A percentile compares a stretch with the other conserved stretches of the same genome.
Conservation (phyloP, 1,140 invertebrate species). For the Antheraea pernyi region DNA sequence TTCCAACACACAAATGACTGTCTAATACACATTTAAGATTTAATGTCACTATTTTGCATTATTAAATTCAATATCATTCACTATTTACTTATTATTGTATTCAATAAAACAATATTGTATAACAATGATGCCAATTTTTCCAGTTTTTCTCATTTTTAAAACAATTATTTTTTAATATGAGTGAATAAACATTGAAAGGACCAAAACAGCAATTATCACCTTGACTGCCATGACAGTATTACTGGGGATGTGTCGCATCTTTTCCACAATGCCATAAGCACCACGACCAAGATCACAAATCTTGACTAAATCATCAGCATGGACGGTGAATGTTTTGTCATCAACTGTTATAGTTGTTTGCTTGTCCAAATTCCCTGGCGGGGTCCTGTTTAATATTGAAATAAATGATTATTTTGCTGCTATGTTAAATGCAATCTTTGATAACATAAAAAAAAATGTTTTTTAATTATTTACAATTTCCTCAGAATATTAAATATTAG, state of each 20-base stretch:
- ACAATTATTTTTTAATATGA: too few species aligned
- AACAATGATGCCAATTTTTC: too few species aligned
- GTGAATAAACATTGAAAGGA: too few species aligned
- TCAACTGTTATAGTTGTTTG: constrained; percentile 92
- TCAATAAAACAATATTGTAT: neutral
- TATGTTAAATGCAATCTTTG: neutral
- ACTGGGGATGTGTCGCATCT: constrained; percentile 95
- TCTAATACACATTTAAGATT: too few species aligned
- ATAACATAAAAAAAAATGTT: too few species aligned
- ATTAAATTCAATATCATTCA: too few species aligned
- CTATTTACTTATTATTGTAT: too few species aligned
- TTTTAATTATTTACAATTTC: too few species aligned
- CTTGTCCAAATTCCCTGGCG: constrained; percentile 91
- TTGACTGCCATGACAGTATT: constrained; percentile 97
- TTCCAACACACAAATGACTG: too few species aligned
- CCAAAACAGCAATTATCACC: constrained; percentile 73
- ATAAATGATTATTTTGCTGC: neutral
- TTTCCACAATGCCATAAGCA: constrained; percentile 97
- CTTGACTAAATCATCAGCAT: constrained; percentile 93
- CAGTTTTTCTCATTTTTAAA: too few species aligned
- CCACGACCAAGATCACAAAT: constrained; percentile 95
- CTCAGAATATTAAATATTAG: too few species aligned
- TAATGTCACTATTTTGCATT: too few species aligned
- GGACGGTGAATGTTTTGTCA: constrained; percentile 92
- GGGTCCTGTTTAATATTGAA: constrained; percentile 74